phyloP scores from a whole-genome alignment of 2,113 vertebrate genomes.

The Catagonus wagneri region DNA sequence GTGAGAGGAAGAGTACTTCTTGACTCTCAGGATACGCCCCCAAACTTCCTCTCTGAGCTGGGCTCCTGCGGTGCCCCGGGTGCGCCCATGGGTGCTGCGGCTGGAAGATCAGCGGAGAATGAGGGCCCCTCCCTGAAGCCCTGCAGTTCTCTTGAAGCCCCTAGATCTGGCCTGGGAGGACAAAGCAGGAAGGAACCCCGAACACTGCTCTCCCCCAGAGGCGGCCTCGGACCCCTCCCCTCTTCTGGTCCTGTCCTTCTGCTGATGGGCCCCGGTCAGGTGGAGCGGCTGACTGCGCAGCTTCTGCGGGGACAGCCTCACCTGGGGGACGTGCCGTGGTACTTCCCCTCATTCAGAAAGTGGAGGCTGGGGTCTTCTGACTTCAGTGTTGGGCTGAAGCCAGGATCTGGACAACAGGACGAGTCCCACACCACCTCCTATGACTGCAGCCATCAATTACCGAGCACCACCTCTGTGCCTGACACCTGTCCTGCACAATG shows the following conservation, averaged over 20 bases:
- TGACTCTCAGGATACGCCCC: background rate
- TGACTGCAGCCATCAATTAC: background rate
- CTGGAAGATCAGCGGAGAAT: background rate
- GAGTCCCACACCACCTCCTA: background rate
- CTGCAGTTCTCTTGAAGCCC: background rate
- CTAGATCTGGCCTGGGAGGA: background rate
- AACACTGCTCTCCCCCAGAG: background rate
- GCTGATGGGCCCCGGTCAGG: background rate
- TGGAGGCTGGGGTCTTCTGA: background rate
- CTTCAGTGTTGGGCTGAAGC: background rate
- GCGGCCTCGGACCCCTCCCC: background rate
- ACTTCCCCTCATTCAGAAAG: background rate
- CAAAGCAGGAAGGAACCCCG: background rate
- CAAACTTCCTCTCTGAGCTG: background rate
- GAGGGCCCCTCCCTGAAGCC: accelerated
- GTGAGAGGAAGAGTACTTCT: background rate
- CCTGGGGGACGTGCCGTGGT: background rate
- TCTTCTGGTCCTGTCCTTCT: background rate
- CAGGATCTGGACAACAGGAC: background rate
- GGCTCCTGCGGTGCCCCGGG: background rate
- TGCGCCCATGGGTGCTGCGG: background rate
- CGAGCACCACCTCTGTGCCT: background rate
- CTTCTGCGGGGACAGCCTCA: background rate
- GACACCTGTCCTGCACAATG: no score
- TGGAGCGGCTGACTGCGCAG: background rate